A percentile compares a stretch with the other conserved stretches of the same genome.
Evolutionary conservation across 2,888 invertebrate species (phyloP).

Genomic region (Spisula subtruncata): DNA sequence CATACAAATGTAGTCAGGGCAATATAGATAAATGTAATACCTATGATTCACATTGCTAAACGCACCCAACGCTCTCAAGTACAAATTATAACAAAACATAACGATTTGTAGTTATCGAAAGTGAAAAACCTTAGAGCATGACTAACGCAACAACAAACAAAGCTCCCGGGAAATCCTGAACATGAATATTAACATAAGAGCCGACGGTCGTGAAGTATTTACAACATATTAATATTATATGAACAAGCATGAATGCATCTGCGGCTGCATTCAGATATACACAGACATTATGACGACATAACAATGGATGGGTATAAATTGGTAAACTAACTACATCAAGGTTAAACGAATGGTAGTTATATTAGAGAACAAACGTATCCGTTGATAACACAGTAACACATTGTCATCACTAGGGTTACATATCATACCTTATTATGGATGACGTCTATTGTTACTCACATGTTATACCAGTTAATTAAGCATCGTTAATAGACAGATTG

Average conservation of each 20-base stretch:
- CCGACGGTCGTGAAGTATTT: background rate
- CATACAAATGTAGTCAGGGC: no score
- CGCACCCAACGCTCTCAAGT: no score
- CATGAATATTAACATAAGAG: background rate
- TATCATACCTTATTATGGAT: background rate
- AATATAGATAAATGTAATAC: background rate
- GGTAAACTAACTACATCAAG: background rate
- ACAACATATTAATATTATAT: background rate
- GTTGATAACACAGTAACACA: background rate
- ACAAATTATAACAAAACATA: background rate
- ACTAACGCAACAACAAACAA: background rate
- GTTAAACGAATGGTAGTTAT: background rate
- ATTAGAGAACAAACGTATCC: background rate
- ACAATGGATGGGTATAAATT: background rate
- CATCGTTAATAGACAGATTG: background rate
- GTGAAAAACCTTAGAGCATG: background rate
- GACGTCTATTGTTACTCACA: background rate
- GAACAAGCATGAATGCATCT: background rate
- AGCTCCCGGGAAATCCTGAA: background rate
- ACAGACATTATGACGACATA: background rate
- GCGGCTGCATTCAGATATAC: background rate
- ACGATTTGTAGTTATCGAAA: background rate
- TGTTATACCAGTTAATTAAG: background rate
- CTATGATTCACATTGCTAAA: no score
- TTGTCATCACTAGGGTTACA: background rate